Evolutionary conservation across 2,797 vertebrate genomes (phyloP), one percentile per base, ranked within the genome.

Genomic region (Rhinella marina): DNA sequence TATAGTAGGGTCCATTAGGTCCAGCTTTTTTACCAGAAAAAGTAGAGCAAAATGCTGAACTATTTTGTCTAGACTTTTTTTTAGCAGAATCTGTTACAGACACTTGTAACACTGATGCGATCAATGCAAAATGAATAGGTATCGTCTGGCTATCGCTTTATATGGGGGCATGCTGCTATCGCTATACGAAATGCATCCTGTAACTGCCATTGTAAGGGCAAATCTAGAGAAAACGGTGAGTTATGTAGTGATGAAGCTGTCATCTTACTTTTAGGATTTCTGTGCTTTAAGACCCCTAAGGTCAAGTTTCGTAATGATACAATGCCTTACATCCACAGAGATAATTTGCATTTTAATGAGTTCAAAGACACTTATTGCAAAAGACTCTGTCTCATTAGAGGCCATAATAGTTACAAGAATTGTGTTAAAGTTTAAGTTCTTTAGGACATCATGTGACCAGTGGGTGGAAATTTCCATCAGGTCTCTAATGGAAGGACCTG

Each of bases 381-480:
- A 11, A 41, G 48, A 12, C 32, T 62, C 23, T 80, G 62, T 70
- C 61, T 79, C 23, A 70, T 80, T 56, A 79, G 62, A 56, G 7
- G 12, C n/a, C 7, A 19, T 66, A 64, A 68, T 41, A 48, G 62
- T 86, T 80, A 70, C 61, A 64, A 61, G 73, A 78, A 52, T 52
- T 48, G 25, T 70, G 85, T 86, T 80, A 86, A 86, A 86, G 76
- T 86, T 78, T 86, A 86, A 64, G 11, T 50, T 66, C 59, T 77
- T 23, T 76, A 32, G 32, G 76, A 57, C 12, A 2, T 61, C 50
- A 61, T 56, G 61, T 77, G 84, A 80, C 61, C 76, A 19, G 56
- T 48, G 16, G 59, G 79, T 59, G 85, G 85, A 86, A 86, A 86
- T 32, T 86, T 86, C 62, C 76, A 86, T 29, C 41, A 50, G 73